Conservation (phyloP, 2,113 vertebrate genomes). For the Marmota monax region DNA sequence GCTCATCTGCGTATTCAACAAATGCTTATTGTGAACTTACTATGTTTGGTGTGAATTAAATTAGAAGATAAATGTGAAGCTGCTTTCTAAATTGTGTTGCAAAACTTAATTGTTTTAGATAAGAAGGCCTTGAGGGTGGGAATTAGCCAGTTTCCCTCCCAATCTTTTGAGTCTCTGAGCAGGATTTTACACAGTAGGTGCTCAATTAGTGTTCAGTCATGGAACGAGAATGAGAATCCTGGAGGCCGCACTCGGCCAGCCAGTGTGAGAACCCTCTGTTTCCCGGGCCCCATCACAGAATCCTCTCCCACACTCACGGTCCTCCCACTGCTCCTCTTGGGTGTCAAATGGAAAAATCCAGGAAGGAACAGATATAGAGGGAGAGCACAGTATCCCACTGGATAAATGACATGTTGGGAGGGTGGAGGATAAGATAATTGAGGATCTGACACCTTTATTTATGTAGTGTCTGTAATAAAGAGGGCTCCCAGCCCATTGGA, state of each 20-base stretch:
- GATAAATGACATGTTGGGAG: neutral
- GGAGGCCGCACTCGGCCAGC: fast-evolving
- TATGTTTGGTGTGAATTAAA: neutral
- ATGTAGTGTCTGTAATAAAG: constrained; percentile 32
- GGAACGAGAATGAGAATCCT: neutral
- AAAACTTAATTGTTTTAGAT: neutral
- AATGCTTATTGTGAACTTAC: neutral
- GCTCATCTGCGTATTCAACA: neutral
- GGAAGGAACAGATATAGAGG: neutral
- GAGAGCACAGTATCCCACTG: neutral
- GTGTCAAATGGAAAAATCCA: neutral
- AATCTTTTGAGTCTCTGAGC: neutral
- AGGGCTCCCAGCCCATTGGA: constrained; percentile 24
- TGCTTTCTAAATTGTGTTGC: neutral
- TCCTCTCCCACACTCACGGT: no score
- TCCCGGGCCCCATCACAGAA: neutral
- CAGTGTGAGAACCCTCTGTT: neutral
- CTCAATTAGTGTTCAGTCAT: neutral
- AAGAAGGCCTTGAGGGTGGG: neutral
- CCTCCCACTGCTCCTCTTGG: neutral
- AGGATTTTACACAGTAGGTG: neutral
- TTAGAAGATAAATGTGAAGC: constrained; percentile 11
- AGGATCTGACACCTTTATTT: constrained; percentile 61
- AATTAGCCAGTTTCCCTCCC: neutral
- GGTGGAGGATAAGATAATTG: neutral